Percentiles rank a stretch among this genome's conserved stretches.
phyloP scores from a whole-genome alignment of 2,797 vertebrate genomes.

The Onychomys torridus region DNA sequence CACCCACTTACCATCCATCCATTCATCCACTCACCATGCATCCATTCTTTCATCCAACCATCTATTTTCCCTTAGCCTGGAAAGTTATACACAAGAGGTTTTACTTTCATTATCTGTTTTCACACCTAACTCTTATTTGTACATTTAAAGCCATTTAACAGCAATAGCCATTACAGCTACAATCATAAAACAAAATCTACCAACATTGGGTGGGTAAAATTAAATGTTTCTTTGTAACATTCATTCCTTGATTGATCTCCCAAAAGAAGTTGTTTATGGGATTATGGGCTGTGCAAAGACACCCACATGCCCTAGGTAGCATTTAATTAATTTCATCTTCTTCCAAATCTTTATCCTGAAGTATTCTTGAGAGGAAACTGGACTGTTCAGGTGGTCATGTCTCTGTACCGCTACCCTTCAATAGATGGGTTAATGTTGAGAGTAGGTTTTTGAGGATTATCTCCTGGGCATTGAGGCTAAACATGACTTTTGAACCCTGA shows the following conservation, averaged over 20 bases:
- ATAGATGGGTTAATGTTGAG: not conserved
- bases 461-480: not conserved
- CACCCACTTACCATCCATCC: no score
- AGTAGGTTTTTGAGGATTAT: not conserved
- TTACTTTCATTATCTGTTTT: not conserved
- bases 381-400: not conserved
- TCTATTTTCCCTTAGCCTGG: not conserved
- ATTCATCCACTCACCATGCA: not conserved
- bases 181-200: not conserved
- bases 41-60: not conserved
- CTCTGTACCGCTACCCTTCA: not conserved
- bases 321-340: not conserved
- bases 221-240: not conserved
- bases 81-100: not conserved
- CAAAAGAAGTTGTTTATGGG: not conserved
- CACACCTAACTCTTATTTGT: not conserved
- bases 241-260: not conserved
- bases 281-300: not conserved
- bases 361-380: not conserved
- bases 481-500: not conserved
- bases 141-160: conserved; percentile 7
- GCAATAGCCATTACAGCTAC: not conserved
- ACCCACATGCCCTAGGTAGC: not conserved
- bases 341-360: not conserved
- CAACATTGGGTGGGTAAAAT: not conserved